Percentiles rank a stretch among this genome's conserved stretches.
These are phyloP conservation scores for Coenobita brevimanus DNA, from an alignment of 1,140 invertebrate genomes.

Conservation along the genomic window DNA sequence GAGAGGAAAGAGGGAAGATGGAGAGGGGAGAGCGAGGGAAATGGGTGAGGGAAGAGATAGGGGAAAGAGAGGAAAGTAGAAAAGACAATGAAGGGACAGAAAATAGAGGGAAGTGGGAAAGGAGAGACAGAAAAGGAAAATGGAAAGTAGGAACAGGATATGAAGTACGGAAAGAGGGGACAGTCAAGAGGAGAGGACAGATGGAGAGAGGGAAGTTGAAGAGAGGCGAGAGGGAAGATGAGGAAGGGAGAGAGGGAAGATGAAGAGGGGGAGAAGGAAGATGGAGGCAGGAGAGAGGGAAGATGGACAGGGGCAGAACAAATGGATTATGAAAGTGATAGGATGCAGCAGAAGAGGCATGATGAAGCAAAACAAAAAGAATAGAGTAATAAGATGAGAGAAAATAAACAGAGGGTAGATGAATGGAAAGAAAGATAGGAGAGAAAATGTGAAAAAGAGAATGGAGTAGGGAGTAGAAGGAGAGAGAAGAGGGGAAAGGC, in stretches of 20 bases:
- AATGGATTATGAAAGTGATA: background rate
- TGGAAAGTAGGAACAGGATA: background rate
- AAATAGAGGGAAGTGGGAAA: background rate
- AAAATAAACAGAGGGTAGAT: background rate
- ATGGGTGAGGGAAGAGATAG: background rate
- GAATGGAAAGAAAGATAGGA: slow-evolving; percentile 11
- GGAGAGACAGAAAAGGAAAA: background rate
- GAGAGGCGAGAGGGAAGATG: no score
- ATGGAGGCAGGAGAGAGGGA: background rate
- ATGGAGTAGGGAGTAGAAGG: no score
- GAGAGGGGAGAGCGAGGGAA: background rate
- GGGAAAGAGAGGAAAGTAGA: background rate
- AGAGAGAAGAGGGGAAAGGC: no score
- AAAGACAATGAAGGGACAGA: background rate
- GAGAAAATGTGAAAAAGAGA: no score
- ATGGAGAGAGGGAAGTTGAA: background rate
- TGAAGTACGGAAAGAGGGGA: background rate
- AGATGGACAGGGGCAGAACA: background rate
- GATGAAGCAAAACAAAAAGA: background rate
- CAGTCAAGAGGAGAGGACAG: background rate
- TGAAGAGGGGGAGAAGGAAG: no score
- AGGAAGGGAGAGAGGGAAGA: no score
- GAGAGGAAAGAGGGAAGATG: no score
- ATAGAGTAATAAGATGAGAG: background rate
- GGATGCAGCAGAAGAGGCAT: background rate